These are phyloP conservation scores for Drosophila tanythrix DNA, from an alignment of 2,888 invertebrate species.

Conservation along the genomic window DNA sequence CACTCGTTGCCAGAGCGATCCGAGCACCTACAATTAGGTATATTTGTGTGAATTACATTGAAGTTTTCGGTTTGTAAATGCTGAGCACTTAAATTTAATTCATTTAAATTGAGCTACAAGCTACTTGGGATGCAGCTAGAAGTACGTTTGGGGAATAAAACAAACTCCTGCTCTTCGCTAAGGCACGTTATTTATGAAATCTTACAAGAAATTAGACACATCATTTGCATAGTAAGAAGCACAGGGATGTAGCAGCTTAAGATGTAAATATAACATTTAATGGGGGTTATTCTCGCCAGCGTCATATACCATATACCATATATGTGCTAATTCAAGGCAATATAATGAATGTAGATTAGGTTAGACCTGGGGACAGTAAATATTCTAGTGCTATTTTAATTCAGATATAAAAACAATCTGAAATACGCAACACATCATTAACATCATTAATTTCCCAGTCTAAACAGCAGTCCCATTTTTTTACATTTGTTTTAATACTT, in stretches of 20 bases:
- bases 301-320: background rate
- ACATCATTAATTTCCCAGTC: no score
- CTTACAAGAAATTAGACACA: background rate
- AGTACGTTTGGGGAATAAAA: background rate
- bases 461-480: background rate
- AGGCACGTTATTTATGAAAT: background rate
- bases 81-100: constrained; percentile 22
- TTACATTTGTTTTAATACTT: no score
- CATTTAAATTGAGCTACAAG: constrained; percentile 7
- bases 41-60: constrained; percentile 45
- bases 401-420: no score
- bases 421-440: no score
- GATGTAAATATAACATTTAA: background rate
- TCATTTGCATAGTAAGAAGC: constrained; percentile 1
- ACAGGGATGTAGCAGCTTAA: background rate
- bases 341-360: background rate
- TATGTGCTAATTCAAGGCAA: background rate
- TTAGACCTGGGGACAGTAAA: background rate
- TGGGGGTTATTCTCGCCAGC: background rate
- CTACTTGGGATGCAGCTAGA: constrained; percentile 4
- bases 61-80: constrained; percentile 19
- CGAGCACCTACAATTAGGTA: constrained; percentile 29
- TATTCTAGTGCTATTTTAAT: background rate
- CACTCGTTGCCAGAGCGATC: constrained; percentile 18
- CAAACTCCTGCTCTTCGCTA: background rate